Evolutionary conservation across 2,888 invertebrate species (phyloP), one percentile per base, ranked within the genome.

Genomic region (Myopa testacea): DNA sequence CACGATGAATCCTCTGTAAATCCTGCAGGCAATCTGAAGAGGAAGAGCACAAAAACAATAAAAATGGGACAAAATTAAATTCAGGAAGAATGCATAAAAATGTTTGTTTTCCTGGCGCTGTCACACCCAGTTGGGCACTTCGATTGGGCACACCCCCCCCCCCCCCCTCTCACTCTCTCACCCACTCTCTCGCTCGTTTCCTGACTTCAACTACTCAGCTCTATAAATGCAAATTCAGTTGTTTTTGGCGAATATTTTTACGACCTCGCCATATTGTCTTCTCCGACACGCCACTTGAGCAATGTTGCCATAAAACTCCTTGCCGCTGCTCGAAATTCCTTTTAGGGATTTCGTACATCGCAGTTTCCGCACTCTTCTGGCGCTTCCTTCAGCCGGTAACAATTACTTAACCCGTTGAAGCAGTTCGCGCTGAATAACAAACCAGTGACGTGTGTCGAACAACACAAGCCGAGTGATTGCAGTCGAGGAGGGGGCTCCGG

Each of bases 171-270:
- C n/a, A 26, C 8, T 3, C 16, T 26, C 38, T 38, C 40, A 10
- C 40, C 4, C 55, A 4, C 58, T 50, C 26, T 50, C 26, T 26
- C 19, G 14, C 16, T 3, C 16, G 14, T 55, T 4, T 52, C 67
- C 60, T 8, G 37, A 12, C 19, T 70, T 55, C 6, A 73, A 50
- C 65, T 65, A 38, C 34, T 37, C 38, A 26, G 7, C 34, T 65
- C 37, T 37, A 10, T 6, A 34, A 45, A 73, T 73, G 73, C 73
- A 73, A 73, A 73, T 73, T 73, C 26, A 70, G 55, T 73, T 72
- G 72, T 72, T 60, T 73, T 73, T 65, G 75, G 75, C 75, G 40
- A 16, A n/a, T n/a, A 60, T 75, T 75, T 75, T 75, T 75, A 75
- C 26, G 67, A 75, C 58, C 16, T 14, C 6, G 68, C 67, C 75